A percentile compares a stretch with the other conserved stretches of the same genome.
These are phyloP conservation scores for Urosaurus nigricauda DNA, from an alignment of 2,797 vertebrate species.

Conservation along the genomic window DNA sequence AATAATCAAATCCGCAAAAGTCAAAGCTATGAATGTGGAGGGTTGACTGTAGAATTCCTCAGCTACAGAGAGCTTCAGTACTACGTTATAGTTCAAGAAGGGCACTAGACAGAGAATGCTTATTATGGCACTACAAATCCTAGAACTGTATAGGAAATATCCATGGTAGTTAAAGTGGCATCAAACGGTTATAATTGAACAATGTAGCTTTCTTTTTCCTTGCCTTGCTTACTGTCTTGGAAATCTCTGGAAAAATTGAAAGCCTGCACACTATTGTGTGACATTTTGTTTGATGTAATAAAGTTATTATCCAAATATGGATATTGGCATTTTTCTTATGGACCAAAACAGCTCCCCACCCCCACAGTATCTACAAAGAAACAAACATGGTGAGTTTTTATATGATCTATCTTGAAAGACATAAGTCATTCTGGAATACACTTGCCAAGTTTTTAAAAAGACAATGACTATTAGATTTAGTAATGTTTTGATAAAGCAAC, in stretches of 20 bases:
- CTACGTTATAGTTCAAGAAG: too few species aligned
- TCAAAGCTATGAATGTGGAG: too few species aligned
- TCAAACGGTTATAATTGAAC: too few species aligned
- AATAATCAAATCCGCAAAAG: too few species aligned
- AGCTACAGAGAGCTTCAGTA: too few species aligned
- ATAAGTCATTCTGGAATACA: neutral
- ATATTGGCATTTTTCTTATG: neutral
- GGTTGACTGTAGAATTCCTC: too few species aligned
- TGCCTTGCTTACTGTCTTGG: neutral
- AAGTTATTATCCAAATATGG: neutral
- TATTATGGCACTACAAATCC: too few species aligned
- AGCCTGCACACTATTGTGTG: neutral
- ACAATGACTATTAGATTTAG: neutral
- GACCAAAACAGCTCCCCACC: neutral
- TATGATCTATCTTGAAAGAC: too few species aligned
- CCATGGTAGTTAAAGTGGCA: too few species aligned
- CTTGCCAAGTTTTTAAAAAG: neutral
- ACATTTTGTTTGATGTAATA: neutral
- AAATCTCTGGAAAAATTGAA: neutral
- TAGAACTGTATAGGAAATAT: too few species aligned
- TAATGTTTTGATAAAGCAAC: neutral
- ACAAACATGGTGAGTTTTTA: too few species aligned
- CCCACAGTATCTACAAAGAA: neutral
- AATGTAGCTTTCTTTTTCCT: neutral
- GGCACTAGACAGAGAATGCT: too few species aligned